Conservation (phyloP, 2,113 vertebrate species). For the Thunnus thynnus region DNA sequence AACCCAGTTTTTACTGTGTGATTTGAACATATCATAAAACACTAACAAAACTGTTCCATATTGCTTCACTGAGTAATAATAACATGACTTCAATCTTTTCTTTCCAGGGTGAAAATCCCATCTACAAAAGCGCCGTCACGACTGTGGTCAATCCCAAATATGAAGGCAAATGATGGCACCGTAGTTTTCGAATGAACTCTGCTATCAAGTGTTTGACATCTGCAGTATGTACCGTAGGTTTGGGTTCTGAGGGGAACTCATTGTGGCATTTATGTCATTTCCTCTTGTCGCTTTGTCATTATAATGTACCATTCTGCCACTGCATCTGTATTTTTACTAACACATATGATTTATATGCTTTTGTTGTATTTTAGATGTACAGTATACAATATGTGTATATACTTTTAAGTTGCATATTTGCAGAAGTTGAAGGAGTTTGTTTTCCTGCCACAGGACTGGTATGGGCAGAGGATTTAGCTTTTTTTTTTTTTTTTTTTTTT, state of each 20-base stretch:
- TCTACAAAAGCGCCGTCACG: conserved; percentile 99
- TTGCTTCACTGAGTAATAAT: neutral
- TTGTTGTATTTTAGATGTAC: conserved; percentile 88
- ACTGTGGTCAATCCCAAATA: conserved; percentile 99
- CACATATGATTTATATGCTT: conserved; percentile 86
- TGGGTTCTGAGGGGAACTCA: conserved; percentile 27
- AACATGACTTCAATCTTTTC: conserved; percentile 1
- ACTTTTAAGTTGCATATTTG: conserved; percentile 72
- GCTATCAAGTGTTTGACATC: conserved; percentile 73
- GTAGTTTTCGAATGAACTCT: conserved; percentile 79
- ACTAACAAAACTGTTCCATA: neutral
- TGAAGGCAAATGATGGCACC: conserved; percentile 93
- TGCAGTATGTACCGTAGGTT: conserved; percentile 61
- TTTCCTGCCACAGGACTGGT: conserved; percentile 71
- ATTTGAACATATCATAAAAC: conserved; percentile 5
- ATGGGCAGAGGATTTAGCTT: conserved; percentile 45
- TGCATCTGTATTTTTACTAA: conserved; percentile 84
- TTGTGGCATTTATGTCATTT: conserved; percentile 34
- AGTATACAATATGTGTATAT: conserved; percentile 87
- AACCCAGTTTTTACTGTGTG: conserved; percentile 3
- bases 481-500: conserved; percentile 24
- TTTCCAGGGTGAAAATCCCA: conserved; percentile 97
- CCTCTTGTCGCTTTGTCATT: conserved; percentile 54
- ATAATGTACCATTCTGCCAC: conserved; percentile 80
- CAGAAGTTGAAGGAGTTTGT: conserved; percentile 46